phyloP scores from a whole-genome alignment of 2,888 invertebrate species.

The Eilema caniola region DNA sequence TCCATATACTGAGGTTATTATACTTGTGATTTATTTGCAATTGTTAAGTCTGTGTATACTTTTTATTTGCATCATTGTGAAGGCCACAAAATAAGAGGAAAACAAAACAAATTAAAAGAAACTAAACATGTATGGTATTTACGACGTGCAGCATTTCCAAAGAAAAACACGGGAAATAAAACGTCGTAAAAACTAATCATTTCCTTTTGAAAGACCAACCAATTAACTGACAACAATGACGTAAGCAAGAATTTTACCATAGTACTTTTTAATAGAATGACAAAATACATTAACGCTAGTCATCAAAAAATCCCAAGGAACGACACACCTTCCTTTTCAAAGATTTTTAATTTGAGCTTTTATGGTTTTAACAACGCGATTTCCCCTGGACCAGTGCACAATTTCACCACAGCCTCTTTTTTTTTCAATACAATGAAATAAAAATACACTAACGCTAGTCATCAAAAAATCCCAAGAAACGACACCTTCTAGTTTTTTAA shows the following conservation, averaged over 20 bases:
- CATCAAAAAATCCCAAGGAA: background rate
- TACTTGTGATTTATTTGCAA: background rate
- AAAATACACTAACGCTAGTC: background rate
- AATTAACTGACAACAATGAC: background rate
- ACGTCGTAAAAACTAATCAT: background rate
- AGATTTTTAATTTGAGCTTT: background rate
- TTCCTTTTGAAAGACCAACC: background rate
- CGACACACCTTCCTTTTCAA: background rate
- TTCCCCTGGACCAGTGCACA: background rate
- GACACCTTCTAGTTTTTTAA: background rate
- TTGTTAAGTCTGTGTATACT: background rate
- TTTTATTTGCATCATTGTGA: background rate
- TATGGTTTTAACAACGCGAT: background rate
- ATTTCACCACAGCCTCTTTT: background rate
- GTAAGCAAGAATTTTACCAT: background rate
- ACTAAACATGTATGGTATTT: background rate
- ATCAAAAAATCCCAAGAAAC: background rate
- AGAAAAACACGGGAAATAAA: background rate
- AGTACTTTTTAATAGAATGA: no score
- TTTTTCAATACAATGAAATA: background rate
- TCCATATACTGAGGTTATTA: background rate
- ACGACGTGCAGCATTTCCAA: background rate
- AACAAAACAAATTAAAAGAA: background rate
- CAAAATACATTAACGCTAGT: background rate
- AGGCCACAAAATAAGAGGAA: background rate